Conservation (phyloP, 1,140 invertebrate species). For the Apis florea region DNA sequence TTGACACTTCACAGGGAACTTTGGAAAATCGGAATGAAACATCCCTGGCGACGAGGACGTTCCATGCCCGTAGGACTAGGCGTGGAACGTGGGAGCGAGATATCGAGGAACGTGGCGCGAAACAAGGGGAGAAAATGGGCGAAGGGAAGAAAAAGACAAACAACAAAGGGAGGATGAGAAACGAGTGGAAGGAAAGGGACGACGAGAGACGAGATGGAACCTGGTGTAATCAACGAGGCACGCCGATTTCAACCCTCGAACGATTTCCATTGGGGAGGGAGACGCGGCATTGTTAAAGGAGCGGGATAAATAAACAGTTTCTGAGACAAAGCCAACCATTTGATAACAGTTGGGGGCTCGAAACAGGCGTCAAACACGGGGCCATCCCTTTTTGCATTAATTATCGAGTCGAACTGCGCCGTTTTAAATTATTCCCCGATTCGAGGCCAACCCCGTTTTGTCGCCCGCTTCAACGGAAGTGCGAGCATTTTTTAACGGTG, state of each 20-base stretch:
- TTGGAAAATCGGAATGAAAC: constrained; percentile 61
- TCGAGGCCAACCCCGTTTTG: background rate
- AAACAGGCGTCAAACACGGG: constrained; percentile 32
- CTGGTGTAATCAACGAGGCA: constrained; percentile 60
- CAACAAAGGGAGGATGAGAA: constrained; percentile 15
- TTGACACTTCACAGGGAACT: constrained; percentile 56
- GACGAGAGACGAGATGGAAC: background rate
- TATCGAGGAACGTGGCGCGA: background rate
- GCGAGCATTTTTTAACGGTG: constrained; percentile 3
- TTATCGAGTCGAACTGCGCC: constrained; percentile 33
- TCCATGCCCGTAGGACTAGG: constrained; percentile 12
- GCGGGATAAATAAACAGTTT: constrained; percentile 61
- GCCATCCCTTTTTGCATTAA: constrained; percentile 41
- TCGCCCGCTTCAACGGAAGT: background rate
- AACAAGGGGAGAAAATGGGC: background rate
- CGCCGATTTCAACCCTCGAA: constrained; percentile 59
- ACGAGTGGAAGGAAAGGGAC: background rate
- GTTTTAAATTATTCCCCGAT: constrained; percentile 39
- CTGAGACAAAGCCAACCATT: constrained; percentile 51
- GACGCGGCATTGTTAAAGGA: constrained; percentile 57
- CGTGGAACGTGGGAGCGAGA: background rate
- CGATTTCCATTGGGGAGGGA: constrained; percentile 53
- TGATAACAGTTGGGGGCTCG: constrained; percentile 36
- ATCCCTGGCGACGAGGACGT: constrained; percentile 31
- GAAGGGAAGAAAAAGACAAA: background rate